Evolutionary conservation across 2,888 invertebrate genomes (phyloP).

Genomic region (Drosophila atroscutellata): DNA sequence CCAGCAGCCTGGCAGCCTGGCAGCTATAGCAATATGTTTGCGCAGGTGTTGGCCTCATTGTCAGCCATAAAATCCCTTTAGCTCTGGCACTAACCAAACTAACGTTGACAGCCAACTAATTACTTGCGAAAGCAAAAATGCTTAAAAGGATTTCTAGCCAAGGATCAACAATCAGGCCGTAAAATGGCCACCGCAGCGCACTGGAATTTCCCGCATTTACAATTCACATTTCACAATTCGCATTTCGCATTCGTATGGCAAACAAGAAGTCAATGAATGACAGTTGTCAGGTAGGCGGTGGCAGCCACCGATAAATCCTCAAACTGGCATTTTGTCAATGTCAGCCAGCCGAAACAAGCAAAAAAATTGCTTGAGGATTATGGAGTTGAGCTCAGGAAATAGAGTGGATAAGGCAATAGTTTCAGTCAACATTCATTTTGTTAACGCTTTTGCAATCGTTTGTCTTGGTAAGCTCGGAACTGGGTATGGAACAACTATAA

Average conservation of each 20-base stretch:
- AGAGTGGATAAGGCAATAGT: neutral
- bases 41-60: conserved; percentile 61
- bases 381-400: neutral
- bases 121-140: conserved; percentile 61
- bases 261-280: conserved; percentile 68
- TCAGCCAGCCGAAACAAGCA: conserved; percentile 42
- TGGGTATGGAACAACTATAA: neutral
- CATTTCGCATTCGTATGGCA: conserved; percentile 10
- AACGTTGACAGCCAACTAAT: conserved; percentile 76
- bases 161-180: conserved; percentile 47
- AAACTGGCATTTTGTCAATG: conserved; percentile 72
- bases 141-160: conserved; percentile 59
- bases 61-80: conserved; percentile 51
- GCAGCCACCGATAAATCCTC: conserved; percentile 56
- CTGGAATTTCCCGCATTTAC: conserved; percentile 49
- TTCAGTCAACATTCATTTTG: neutral
- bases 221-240: conserved; percentile 1
- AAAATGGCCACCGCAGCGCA: conserved; percentile 42
- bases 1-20: neutral
- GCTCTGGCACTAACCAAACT: conserved; percentile 53
- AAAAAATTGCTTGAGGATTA: conserved; percentile 26
- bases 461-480: neutral
- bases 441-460: neutral
- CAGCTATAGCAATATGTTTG: conserved; percentile 38
- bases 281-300: conserved; percentile 52